Evolutionary conservation across 2,113 vertebrate species (phyloP), one percentile per base, ranked within the genome.

Genomic region (Neopipo cinnamomea): DNA sequence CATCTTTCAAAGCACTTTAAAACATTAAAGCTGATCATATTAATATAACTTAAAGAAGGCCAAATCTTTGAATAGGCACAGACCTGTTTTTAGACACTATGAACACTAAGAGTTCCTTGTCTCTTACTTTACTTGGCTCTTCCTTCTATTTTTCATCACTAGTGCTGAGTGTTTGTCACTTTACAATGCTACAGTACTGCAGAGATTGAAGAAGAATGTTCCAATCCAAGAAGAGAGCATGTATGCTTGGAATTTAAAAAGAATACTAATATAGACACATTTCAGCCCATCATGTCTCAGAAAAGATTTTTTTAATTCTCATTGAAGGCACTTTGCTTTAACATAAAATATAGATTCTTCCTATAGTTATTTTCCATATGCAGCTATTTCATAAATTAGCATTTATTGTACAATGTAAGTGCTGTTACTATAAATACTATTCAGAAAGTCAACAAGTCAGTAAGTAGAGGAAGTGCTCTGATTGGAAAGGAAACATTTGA

Each of bases 121-220:
- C 76, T 91, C 49, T 78, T 96, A 91, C 63, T 90, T 80, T 92
- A 55, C 63, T 93, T 96, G 90, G 88, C 68, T 95, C 79, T 83
- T 80, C 41, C 15, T 70, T 91, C 63, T 92, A 35, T 74, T 91
- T 93, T 90, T 81, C 85, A 68, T 83, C 88, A 63, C 46, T 47
- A 86, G 20, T 37, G 30, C 22, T 49, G 28, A 35, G 28, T 62
- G 47, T 79, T 90, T 88, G 77, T 71, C 55, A 44, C 63, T 76
- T 89, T 73, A 88, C 33, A 53, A 30, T 66, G 77, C 42, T 37
- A 81, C 42, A 71, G 20, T 56, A 52, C 65, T 75, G 56, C 61
- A 93, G 49, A 94, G 52, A 86, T 33, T 61, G 72, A 37, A 72
- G 35, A 74, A 65, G 44, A 74, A 71, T n/a, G 11, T 91, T 92